phyloP scores from a whole-genome alignment of 2,888 invertebrate species.

The Drosophila parthenogenetica region DNA sequence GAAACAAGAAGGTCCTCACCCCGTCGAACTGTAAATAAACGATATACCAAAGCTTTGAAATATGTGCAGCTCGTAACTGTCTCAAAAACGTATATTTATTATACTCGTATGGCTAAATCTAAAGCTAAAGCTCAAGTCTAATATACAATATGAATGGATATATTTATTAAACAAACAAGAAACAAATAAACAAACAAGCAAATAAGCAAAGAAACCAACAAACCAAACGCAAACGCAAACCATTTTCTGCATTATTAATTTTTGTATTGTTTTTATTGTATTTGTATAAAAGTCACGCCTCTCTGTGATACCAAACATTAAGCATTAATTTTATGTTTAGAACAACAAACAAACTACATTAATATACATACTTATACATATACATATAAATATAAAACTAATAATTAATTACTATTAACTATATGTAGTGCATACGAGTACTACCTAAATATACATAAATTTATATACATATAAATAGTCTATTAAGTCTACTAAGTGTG shows the following conservation, averaged over 20 bases:
- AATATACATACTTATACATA: background rate
- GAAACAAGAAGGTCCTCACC: slow-evolving; percentile 18
- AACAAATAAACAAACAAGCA: slow-evolving; percentile 24
- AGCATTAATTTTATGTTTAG: slow-evolving; percentile 79
- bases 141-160: slow-evolving; percentile 30
- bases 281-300: slow-evolving; percentile 83
- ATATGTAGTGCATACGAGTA: slow-evolving; percentile 32
- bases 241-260: slow-evolving; percentile 57
- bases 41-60: slow-evolving; percentile 38
- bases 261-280: slow-evolving; percentile 60
- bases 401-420: slow-evolving; percentile 31
- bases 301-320: slow-evolving; percentile 84
- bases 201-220: slow-evolving; percentile 7
- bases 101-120: slow-evolving; percentile 38
- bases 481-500: slow-evolving; percentile 67
- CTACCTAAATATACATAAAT: slow-evolving; percentile 27
- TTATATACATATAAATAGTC: slow-evolving; percentile 47
- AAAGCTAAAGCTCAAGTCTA: slow-evolving; percentile 50
- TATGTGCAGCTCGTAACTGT: slow-evolving; percentile 45
- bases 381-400: background rate
- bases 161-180: slow-evolving; percentile 40
- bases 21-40: slow-evolving; percentile 42
- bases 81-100: slow-evolving; percentile 47
- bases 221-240: slow-evolving; percentile 6
- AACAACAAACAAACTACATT: slow-evolving; percentile 71